Percentiles rank a stretch among this genome's conserved stretches.
These are phyloP conservation scores for Florisuga fusca DNA, from an alignment of 2,797 vertebrate species.

Conservation along the genomic window DNA sequence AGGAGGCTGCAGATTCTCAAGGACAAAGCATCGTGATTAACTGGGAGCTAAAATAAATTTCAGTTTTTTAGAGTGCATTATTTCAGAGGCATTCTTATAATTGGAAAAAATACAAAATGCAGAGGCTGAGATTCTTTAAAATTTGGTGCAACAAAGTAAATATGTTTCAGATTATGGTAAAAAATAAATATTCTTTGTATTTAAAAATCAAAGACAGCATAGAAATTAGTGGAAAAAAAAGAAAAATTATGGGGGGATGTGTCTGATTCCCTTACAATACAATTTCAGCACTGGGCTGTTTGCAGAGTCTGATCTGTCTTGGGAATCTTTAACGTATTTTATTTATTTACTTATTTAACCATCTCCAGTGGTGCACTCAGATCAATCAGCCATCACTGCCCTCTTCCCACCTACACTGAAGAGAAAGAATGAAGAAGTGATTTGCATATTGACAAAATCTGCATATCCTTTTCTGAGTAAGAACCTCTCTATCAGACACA, in stretches of 20 bases:
- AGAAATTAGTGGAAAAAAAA: neutral
- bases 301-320: neutral
- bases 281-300: neutral
- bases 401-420: neutral
- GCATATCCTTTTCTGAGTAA: neutral
- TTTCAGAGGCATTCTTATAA: neutral
- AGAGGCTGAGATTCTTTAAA: neutral
- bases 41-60: neutral
- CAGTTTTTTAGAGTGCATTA: neutral
- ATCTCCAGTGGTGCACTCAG: neutral
- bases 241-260: neutral
- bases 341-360: neutral
- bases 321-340: neutral
- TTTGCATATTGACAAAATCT: neutral
- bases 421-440: neutral
- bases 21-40: neutral
- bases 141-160: neutral
- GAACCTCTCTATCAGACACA: neutral
- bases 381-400: neutral
- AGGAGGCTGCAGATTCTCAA: neutral
- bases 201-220: neutral
- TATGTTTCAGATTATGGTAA: neutral
- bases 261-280: neutral
- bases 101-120: neutral
- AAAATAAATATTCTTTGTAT: neutral